These are phyloP conservation scores for Mobula hypostoma DNA, from an alignment of 2,113 vertebrate genomes.

Conservation along the genomic window DNA sequence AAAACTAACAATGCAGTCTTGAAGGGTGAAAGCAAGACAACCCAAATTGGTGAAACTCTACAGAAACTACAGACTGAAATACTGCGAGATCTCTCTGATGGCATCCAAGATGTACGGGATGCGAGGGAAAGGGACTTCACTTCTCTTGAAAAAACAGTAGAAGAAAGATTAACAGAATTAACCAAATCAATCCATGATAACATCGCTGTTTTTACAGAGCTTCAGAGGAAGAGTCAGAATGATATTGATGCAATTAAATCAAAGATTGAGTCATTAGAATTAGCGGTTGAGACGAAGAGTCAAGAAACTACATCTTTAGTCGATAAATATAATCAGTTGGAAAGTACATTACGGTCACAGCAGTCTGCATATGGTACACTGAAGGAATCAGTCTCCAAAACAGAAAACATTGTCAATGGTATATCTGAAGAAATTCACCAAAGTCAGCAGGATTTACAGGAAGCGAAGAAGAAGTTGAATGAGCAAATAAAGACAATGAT, in stretches of 20 bases:
- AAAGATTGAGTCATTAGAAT: conserved; percentile 62
- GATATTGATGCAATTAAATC: conserved; percentile 72
- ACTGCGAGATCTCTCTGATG: conserved; percentile 75
- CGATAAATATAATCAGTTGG: conserved; percentile 69
- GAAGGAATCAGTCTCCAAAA: conserved; percentile 56
- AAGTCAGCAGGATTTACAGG: conserved; percentile 55
- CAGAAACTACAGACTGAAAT: conserved; percentile 86
- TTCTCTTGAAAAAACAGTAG: conserved; percentile 80
- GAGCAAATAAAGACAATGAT: conserved; percentile 48
- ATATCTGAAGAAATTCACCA: conserved; percentile 56
- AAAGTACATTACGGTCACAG: conserved; percentile 56
- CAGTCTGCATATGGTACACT: conserved; percentile 65
- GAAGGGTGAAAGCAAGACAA: conserved; percentile 74
- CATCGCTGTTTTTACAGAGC: conserved; percentile 72
- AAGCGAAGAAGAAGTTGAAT: conserved; percentile 46
- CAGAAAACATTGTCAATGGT: conserved; percentile 53
- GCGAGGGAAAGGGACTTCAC: conserved; percentile 78
- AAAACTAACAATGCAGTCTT: conserved; percentile 62
- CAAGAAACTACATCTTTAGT: conserved; percentile 74
- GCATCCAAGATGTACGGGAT: conserved; percentile 82
- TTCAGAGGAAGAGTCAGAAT: conserved; percentile 74
- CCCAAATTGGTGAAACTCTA: conserved; percentile 77
- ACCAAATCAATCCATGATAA: conserved; percentile 82
- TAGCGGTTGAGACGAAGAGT: conserved; percentile 77
- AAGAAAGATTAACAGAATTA: conserved; percentile 80